Conservation (phyloP, 2,888 invertebrate genomes). For the Prenolepis imparis region DNA sequence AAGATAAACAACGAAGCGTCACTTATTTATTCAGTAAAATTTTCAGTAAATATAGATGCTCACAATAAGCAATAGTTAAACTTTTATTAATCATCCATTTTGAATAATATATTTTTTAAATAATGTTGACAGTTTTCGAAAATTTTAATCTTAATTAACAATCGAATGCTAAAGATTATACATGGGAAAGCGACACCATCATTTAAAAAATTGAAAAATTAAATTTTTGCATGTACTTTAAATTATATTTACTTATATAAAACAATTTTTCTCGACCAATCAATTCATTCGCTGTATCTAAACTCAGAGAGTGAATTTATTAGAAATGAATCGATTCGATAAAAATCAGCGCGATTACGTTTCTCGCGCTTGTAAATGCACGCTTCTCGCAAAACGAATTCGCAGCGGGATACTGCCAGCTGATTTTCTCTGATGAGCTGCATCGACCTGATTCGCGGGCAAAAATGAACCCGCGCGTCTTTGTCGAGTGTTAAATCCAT, state of each 20-base stretch:
- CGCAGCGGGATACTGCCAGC: neutral
- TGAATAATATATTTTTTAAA: neutral
- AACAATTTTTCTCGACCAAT: neutral
- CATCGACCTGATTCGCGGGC: constrained; percentile 38
- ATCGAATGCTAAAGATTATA: neutral
- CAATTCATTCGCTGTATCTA: neutral
- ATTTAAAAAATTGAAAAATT: neutral
- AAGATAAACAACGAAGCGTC: constrained; percentile 68
- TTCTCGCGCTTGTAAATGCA: neutral
- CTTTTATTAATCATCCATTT: constrained; percentile 24
- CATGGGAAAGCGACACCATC: neutral
- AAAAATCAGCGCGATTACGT: neutral
- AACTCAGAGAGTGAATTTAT: neutral
- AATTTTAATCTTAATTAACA: constrained; percentile 11
- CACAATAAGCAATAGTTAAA: neutral
- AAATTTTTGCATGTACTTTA: neutral
- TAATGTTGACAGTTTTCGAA: constrained; percentile 14
- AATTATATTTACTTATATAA: neutral
- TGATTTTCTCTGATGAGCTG: constrained; percentile 32
- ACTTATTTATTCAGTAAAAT: constrained; percentile 58
- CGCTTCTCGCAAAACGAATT: constrained; percentile 1
- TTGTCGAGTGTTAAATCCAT: constrained; percentile 37
- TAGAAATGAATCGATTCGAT: neutral
- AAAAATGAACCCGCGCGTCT: constrained; percentile 43
- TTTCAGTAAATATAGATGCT: constrained; percentile 28